A percentile compares a stretch with the other conserved stretches of the same genome.
phyloP scores from a whole-genome alignment of 2,797 vertebrate genomes.

The Selene dorsalis region DNA sequence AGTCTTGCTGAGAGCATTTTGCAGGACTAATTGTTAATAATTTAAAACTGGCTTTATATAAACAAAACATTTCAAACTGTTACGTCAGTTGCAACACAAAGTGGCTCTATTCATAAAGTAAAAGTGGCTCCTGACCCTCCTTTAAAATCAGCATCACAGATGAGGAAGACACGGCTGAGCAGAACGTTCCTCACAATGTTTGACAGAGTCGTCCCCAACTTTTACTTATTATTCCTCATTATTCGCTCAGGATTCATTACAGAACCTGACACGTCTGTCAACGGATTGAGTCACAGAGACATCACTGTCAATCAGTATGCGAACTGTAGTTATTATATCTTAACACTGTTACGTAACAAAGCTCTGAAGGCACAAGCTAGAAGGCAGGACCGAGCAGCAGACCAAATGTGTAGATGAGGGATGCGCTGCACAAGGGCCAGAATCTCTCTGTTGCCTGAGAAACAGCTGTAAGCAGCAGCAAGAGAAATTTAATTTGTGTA shows the following conservation, averaged over 20 bases:
- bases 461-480: background rate
- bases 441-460: slow-evolving; percentile 26
- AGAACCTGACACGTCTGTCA: background rate
- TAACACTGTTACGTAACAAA: slow-evolving; percentile 46
- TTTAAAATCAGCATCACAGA: background rate
- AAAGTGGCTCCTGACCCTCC: slow-evolving; percentile 2
- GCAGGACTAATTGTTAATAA: background rate
- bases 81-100: slow-evolving; percentile 36
- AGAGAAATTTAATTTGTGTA: background rate
- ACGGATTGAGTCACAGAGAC: slow-evolving; percentile 10
- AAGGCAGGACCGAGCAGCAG: slow-evolving; percentile 4
- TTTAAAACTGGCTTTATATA: background rate
- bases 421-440: background rate
- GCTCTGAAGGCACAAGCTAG: slow-evolving; percentile 34
- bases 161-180: background rate
- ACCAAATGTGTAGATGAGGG: background rate
- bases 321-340: slow-evolving; percentile 25
- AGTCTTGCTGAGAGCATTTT: background rate
- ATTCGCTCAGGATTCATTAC: background rate
- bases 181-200: background rate
- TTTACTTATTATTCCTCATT: background rate
- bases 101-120: slow-evolving; percentile 6
- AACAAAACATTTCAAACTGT: slow-evolving; percentile 27
- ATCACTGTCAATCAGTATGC: slow-evolving; percentile 33
- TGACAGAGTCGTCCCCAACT: background rate